Evolutionary conservation across 2,797 vertebrate genomes (phyloP).

Genomic region (Anas capensis): DNA sequence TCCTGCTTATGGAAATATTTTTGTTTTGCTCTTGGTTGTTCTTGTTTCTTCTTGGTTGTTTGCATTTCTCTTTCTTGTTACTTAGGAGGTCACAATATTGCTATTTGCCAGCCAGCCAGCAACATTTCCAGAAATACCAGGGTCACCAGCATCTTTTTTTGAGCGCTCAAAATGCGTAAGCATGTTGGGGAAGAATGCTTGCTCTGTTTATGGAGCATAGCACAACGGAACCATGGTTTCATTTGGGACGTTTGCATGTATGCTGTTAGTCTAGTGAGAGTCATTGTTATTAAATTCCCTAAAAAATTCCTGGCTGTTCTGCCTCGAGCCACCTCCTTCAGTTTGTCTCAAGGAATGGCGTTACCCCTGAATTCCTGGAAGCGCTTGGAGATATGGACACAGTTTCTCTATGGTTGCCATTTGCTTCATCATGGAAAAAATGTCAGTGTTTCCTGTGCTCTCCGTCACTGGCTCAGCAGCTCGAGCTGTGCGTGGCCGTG

Average conservation of each 20-base stretch:
- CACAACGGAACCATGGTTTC: background rate
- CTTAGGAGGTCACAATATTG: slow-evolving; percentile 33
- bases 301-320: background rate
- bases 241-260: background rate
- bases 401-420: background rate
- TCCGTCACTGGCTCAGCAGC: background rate
- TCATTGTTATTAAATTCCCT: background rate
- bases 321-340: background rate
- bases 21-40: slow-evolving; percentile 19
- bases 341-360: background rate
- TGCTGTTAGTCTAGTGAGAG: background rate
- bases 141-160: background rate
- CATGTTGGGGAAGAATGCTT: slow-evolving; percentile 5
- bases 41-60: slow-evolving; percentile 35
- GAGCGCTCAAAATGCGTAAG: slow-evolving; percentile 12
- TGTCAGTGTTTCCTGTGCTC: background rate
- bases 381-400: background rate
- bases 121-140: slow-evolving; percentile 56
- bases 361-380: background rate
- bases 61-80: slow-evolving; percentile 54
- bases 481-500: too few species aligned
- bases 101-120: slow-evolving; percentile 35
- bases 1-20: slow-evolving; percentile 49
- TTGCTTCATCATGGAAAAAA: background rate
- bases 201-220: background rate